Percentiles rank a stretch among this genome's conserved stretches.
These are phyloP conservation scores for Brachionus koreanus DNA, from an alignment of 1,140 invertebrate genomes.

Conservation along the genomic window DNA sequence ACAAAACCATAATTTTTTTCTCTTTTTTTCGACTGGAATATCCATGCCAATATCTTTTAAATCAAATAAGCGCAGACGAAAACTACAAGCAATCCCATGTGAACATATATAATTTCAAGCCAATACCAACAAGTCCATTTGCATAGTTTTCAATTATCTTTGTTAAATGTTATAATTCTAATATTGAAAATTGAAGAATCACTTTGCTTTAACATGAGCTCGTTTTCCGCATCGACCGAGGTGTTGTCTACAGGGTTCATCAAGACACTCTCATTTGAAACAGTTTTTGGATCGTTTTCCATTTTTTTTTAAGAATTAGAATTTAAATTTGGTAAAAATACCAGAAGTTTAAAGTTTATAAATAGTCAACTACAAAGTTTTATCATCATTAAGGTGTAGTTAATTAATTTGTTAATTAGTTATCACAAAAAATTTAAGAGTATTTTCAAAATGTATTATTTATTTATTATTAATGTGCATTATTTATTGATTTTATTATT, in stretches of 20 bases:
- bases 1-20: no score
- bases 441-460: background rate
- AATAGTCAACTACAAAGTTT: background rate
- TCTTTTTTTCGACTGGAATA: background rate
- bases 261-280: slow-evolving; percentile 1
- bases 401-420: no score
- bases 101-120: no score
- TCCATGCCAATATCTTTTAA: no score
- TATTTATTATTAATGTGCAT: background rate
- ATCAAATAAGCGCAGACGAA: no score
- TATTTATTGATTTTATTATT: background rate
- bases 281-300: background rate
- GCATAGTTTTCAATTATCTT: no score
- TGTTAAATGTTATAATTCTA: no score
- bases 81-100: no score
- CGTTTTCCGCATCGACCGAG: background rate
- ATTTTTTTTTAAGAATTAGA: background rate
- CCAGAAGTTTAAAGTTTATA: no score
- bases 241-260: background rate
- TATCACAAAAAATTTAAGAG: background rate
- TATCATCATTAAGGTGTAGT: background rate
- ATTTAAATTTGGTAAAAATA: slow-evolving; percentile 1
- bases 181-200: background rate
- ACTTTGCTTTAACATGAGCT: background rate
- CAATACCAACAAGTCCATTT: no score